Conservation (phyloP, 2,797 vertebrate species). For the Rhinogobio ventralis region DNA sequence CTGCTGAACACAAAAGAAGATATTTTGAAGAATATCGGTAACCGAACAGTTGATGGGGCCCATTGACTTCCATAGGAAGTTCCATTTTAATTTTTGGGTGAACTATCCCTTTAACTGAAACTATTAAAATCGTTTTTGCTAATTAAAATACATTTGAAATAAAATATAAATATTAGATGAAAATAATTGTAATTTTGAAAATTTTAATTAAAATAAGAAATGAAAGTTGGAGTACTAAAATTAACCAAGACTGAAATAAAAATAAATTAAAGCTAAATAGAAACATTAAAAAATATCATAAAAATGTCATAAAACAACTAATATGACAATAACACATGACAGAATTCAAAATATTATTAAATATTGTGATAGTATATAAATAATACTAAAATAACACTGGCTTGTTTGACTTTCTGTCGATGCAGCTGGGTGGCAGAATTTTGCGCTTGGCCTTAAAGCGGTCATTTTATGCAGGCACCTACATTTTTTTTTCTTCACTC, state of each 20-base stretch:
- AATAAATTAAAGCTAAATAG: background rate
- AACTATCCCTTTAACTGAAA: too few species aligned
- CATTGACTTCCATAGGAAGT: too few species aligned
- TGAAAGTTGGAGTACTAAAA: background rate
- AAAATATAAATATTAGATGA: background rate
- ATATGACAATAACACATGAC: background rate
- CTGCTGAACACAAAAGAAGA: too few species aligned
- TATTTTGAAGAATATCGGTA: too few species aligned
- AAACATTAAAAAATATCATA: too few species aligned
- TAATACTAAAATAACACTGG: background rate
- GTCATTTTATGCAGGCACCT: background rate
- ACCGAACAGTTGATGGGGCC: too few species aligned
- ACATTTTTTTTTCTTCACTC: background rate
- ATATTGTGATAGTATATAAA: background rate
- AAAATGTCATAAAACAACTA: too few species aligned
- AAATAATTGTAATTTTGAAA: background rate
- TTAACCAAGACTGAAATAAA: background rate
- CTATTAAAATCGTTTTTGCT: too few species aligned
- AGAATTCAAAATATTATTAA: background rate
- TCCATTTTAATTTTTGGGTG: too few species aligned
- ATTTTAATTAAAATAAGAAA: background rate
- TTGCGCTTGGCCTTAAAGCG: background rate
- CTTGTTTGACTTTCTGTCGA: background rate
- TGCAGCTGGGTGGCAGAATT: background rate
- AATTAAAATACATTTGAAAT: too few species aligned